Evolutionary conservation across 1,140 invertebrate genomes (phyloP).

Genomic region (Drosophila pandora): DNA sequence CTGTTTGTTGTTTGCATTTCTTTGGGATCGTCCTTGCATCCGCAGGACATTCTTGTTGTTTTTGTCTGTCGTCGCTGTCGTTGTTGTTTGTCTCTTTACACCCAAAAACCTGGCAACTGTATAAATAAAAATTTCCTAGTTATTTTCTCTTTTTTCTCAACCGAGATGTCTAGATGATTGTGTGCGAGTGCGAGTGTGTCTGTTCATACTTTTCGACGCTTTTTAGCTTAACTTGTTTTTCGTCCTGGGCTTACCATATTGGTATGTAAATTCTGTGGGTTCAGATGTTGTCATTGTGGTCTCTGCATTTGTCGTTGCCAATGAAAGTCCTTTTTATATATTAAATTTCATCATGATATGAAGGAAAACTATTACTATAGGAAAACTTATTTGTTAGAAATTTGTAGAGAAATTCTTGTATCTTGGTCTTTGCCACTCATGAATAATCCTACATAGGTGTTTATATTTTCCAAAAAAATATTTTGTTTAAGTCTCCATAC

Average conservation of each 20-base stretch:
- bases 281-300: slow-evolving; percentile 54
- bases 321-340: slow-evolving; percentile 7
- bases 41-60: slow-evolving; percentile 29
- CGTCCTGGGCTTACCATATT: slow-evolving; percentile 43
- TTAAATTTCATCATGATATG: not conserved
- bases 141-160: slow-evolving; percentile 25
- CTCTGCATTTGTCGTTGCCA: slow-evolving; percentile 16
- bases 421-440: too few relatives aligned
- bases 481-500: not conserved
- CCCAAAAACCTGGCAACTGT: slow-evolving; percentile 62
- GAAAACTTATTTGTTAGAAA: not conserved
- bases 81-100: slow-evolving; percentile 34
- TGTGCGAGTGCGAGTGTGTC: slow-evolving; percentile 2
- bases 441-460: not conserved
- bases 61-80: not conserved
- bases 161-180: slow-evolving; percentile 22
- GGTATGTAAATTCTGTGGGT: slow-evolving; percentile 60
- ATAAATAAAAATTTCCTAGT: slow-evolving; percentile 53
- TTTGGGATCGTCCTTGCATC: slow-evolving; percentile 43
- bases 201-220: slow-evolving; percentile 43
- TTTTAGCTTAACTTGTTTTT: slow-evolving; percentile 56
- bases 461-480: not conserved
- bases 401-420: too few relatives aligned
- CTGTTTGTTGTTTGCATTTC: slow-evolving; percentile 67
- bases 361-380: not conserved